These are phyloP conservation scores for Masnerella sp. DNA, from an alignment of 2,888 invertebrate genomes.

Conservation along the genomic window DNA sequence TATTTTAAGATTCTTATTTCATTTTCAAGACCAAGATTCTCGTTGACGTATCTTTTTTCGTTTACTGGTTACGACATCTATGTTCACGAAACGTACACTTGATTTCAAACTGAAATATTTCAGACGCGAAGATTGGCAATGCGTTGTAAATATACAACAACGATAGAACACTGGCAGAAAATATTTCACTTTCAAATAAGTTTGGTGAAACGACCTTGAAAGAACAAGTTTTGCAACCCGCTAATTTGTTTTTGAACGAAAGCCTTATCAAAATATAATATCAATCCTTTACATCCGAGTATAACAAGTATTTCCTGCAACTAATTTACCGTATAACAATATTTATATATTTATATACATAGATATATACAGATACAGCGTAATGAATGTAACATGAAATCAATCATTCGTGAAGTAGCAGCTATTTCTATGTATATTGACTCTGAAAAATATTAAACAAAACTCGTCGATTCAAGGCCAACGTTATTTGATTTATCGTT, in stretches of 20 bases:
- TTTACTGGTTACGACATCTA: not conserved
- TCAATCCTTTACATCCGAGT: slow-evolving; percentile 13
- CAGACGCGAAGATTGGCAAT: slow-evolving; percentile 62
- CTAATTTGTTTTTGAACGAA: slow-evolving; percentile 9
- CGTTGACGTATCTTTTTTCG: not conserved
- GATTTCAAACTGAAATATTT: slow-evolving; percentile 59
- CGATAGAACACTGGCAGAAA: slow-evolving; percentile 60
- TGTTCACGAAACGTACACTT: slow-evolving; percentile 28
- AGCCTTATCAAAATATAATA: slow-evolving; percentile 38
- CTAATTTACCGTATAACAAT: slow-evolving; percentile 17
- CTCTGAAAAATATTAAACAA: slow-evolving; percentile 24
- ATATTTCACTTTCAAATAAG: slow-evolving; percentile 63
- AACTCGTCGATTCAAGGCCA: slow-evolving; percentile 50
- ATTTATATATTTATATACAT: slow-evolving; percentile 31
- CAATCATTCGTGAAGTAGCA: not conserved
- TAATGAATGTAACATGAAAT: slow-evolving; percentile 11
- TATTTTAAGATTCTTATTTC: too few relatives aligned
- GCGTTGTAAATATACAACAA: slow-evolving; percentile 63
- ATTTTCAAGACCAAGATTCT: too few relatives aligned
- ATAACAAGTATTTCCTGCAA: slow-evolving; percentile 4
- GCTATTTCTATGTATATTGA: slow-evolving; percentile 12
- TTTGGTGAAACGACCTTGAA: slow-evolving; percentile 48
- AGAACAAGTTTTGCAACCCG: slow-evolving; percentile 55
- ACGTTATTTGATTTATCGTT: slow-evolving; percentile 9
- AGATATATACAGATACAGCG: slow-evolving; percentile 34